Conservation (phyloP, 2,888 invertebrate species). For the Gastrophysa polygoni region DNA sequence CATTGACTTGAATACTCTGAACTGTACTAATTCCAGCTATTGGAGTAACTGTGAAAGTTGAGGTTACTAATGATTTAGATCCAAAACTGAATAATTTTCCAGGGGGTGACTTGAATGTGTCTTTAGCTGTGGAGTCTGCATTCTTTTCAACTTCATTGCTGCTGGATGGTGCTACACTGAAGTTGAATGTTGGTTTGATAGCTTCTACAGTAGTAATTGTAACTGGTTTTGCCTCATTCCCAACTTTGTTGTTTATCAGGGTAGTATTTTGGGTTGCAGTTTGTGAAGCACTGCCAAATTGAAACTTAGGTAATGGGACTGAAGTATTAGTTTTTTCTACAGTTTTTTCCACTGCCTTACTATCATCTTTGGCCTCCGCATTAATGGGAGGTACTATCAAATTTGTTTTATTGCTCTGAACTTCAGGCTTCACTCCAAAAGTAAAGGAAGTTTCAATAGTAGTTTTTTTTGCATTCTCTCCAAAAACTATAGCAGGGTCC, state of each 20-base stretch:
- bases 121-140: conserved; percentile 8
- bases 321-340: not conserved
- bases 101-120: conserved; percentile 14
- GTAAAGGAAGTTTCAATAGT: conserved; percentile 7
- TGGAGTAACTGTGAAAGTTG: conserved; percentile 15
- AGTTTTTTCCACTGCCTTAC: not conserved
- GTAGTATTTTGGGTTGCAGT: not conserved
- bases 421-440: conserved; percentile 7
- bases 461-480: conserved; percentile 30
- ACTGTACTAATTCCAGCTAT: not conserved
- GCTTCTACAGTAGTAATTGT: conserved; percentile 2
- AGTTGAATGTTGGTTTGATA: conserved; percentile 21
- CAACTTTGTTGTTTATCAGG: not conserved
- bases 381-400: not conserved
- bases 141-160: conserved; percentile 16
- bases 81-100: conserved; percentile 18
- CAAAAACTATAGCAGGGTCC: conserved; percentile 38
- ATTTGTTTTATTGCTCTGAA: not conserved
- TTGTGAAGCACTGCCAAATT: conserved; percentile 24
- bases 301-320: conserved; percentile 24
- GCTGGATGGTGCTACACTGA: conserved; percentile 24
- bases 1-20: not conserved
- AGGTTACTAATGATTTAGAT: conserved; percentile 13
- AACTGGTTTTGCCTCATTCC: conserved; percentile 2
- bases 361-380: not conserved